Percentiles rank a stretch among this genome's conserved stretches.
Conservation (phyloP, 2,888 invertebrate genomes). For the Clivina fossor region DNA sequence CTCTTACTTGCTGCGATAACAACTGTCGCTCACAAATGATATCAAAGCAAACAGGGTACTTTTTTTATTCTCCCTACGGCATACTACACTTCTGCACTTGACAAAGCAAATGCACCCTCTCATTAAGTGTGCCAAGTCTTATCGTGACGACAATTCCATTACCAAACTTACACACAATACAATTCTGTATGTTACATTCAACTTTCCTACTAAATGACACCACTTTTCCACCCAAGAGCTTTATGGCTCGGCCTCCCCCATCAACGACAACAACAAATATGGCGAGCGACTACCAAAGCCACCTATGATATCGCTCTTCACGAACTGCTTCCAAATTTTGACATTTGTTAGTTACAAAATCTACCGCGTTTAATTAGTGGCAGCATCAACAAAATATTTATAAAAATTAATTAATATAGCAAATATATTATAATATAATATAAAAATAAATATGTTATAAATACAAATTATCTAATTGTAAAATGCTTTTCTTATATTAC, state of each 20-base stretch:
- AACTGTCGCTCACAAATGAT: constrained; percentile 40
- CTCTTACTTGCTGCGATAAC: constrained; percentile 44
- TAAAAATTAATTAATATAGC: not conserved
- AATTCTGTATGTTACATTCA: constrained; percentile 31
- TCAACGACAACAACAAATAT: constrained; percentile 81
- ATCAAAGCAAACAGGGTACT: constrained; percentile 25
- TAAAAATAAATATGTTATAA: no score
- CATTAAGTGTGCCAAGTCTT: constrained; percentile 20
- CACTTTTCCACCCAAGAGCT: constrained; percentile 44
- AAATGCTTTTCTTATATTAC: not conserved
- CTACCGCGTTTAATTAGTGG: constrained; percentile 1
- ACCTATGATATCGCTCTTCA: constrained; percentile 42
- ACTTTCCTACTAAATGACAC: constrained; percentile 37
- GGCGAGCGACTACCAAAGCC: constrained; percentile 56
- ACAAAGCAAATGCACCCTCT: constrained; percentile 21
- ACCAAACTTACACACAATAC: constrained; percentile 8
- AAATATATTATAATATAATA: constrained; percentile 2
- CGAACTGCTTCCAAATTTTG: constrained; percentile 35
- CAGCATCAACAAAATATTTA: constrained; percentile 14
- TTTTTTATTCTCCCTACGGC: constrained; percentile 38
- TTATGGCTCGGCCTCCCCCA: constrained; percentile 59
- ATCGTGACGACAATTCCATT: constrained; percentile 22
- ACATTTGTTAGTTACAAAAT: constrained; percentile 22
- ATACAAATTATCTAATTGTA: no score
- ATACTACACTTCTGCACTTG: constrained; percentile 33